Percentiles rank a stretch among this genome's conserved stretches.
Conservation (phyloP, 2,888 invertebrate genomes). For the Caenorhabditis virilis region DNA sequence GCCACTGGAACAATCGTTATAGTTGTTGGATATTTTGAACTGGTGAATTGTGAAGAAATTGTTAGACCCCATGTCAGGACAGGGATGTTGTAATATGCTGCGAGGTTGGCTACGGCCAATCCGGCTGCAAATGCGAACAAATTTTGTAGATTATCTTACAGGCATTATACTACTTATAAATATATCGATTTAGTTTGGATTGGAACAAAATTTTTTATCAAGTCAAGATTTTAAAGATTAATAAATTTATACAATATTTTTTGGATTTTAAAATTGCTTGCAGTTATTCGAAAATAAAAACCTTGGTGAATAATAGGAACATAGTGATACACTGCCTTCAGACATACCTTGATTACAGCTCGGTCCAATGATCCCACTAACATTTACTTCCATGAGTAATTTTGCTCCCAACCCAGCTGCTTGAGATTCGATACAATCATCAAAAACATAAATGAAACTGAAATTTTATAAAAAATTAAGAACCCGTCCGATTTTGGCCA, state of each 20-base stretch:
- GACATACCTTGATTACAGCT: constrained; percentile 36
- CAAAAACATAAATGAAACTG: constrained; percentile 44
- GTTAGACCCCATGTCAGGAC: constrained; percentile 46
- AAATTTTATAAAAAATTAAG: constrained; percentile 2
- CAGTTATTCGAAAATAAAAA: no score
- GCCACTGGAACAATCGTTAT: constrained; percentile 37
- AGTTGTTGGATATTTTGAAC: constrained; percentile 34
- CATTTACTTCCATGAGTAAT: constrained; percentile 37
- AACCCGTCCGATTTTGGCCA: no score
- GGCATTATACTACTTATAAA: no score
- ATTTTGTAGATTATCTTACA: no score
- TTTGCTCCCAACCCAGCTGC: constrained; percentile 36
- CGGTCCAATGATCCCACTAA: constrained; percentile 49
- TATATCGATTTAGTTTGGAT: no score
- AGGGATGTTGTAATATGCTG: constrained; percentile 45
- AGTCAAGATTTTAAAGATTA: no score
- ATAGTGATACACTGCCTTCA: no score
- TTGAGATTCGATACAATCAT: constrained; percentile 40
- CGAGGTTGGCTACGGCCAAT: constrained; percentile 29
- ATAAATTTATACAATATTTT: no score
- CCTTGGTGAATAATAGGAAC: no score
- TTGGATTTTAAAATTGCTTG: no score
- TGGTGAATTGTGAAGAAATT: constrained; percentile 34
- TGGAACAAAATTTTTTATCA: no score
- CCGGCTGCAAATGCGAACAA: no score